Conservation (phyloP, 2,113 vertebrate genomes). For the Phaethornis superciliosus region DNA sequence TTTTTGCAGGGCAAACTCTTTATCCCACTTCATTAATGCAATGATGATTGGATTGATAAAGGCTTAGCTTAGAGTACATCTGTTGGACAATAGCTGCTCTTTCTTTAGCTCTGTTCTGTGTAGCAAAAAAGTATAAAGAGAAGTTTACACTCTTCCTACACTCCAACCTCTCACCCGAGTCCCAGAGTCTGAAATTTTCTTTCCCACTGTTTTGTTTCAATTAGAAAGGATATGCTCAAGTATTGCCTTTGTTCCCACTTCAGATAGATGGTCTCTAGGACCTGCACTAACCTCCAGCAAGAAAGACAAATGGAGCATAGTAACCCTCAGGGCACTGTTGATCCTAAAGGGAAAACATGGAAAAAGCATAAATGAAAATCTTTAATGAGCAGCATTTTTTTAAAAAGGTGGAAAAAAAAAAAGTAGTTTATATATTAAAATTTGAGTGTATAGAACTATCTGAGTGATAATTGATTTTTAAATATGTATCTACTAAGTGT, state of each 20-base stretch:
- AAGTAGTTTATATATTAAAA: neutral
- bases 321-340: neutral
- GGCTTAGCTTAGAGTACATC: conserved; percentile 1
- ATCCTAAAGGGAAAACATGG: conserved; percentile 1
- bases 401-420: neutral
- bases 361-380: neutral
- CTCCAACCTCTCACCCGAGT: conserved; percentile 27
- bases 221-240: conserved; percentile 36
- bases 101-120: conserved; percentile 17
- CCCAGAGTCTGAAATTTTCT: conserved; percentile 33
- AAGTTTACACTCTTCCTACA: conserved; percentile 41
- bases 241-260: conserved; percentile 47
- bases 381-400: neutral
- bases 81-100: conserved; percentile 41
- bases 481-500: neutral
- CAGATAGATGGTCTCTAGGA: conserved; percentile 19
- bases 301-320: neutral
- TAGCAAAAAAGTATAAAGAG: conserved; percentile 17
- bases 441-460: neutral
- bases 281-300: conserved; percentile 9
- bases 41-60: conserved; percentile 12
- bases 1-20: conserved; percentile 30
- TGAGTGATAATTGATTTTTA: neutral
- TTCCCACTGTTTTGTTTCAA: conserved; percentile 46
- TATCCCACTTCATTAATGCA: conserved; percentile 30